phyloP scores from a whole-genome alignment of 2,888 invertebrate species.

The Drosophila multiciliata region DNA sequence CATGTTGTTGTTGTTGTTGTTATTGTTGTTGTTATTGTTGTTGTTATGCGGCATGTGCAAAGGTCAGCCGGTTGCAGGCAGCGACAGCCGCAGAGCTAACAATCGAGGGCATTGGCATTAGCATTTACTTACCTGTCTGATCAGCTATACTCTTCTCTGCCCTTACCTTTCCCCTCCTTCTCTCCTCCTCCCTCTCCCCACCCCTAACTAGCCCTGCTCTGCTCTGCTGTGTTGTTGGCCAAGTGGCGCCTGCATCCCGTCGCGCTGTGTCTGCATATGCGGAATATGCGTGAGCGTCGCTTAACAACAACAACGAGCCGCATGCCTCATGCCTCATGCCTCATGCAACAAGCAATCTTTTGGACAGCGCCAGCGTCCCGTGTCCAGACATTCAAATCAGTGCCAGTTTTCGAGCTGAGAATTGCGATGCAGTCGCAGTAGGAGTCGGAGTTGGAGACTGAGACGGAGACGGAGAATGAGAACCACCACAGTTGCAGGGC shows the following conservation, averaged over 20 bases:
- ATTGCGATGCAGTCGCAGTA: constrained; percentile 21
- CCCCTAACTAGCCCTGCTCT: neutral
- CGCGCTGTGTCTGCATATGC: constrained; percentile 85
- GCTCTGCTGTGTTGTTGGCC: constrained; percentile 49
- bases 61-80: constrained; percentile 74
- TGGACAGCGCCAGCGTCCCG: constrained; percentile 38
- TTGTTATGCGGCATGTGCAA: constrained; percentile 74
- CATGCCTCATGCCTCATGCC: constrained; percentile 14
- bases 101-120: constrained; percentile 60
- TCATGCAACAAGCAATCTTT: constrained; percentile 38
- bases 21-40: constrained; percentile 25
- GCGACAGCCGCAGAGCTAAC: constrained; percentile 17
- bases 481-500: constrained; percentile 45
- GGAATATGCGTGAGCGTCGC: constrained; percentile 81
- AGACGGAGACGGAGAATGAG: constrained; percentile 14
- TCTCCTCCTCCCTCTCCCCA: neutral
- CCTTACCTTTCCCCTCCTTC: neutral
- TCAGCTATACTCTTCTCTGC: neutral
- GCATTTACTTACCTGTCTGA: constrained; percentile 56
- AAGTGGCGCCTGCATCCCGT: constrained; percentile 85
- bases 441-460: neutral
- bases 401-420: constrained; percentile 42
- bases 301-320: constrained; percentile 34
- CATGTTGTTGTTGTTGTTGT: constrained; percentile 22
- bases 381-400: constrained; percentile 75